Evolutionary conservation across 2,797 vertebrate genomes (phyloP), one percentile per base, ranked within the genome.

Genomic region (Forpus xanthops): DNA sequence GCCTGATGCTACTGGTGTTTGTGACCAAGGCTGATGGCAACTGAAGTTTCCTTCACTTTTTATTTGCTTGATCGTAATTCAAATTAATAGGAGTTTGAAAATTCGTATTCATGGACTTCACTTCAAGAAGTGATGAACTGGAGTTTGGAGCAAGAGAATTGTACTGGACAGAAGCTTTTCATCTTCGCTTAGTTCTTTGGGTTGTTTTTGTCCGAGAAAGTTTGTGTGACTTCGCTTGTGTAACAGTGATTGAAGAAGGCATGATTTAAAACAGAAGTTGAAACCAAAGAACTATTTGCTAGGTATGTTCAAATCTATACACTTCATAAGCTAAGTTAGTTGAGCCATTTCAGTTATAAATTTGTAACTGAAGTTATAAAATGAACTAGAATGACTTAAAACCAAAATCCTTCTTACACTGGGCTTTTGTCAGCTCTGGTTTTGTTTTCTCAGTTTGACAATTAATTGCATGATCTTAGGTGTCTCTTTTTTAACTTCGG

Each of bases 381-480:
- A 44, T 56, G 24, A 72, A 60, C 39, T 3, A n/a, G 55, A 58
- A 35, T 58, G 23, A 35, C 6, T 55, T 21, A 10, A 72, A 85
- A 68, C 25, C 8, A 80, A 60, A 0, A 0, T 10, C 14, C 7
- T 72, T 56, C 14, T 71, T 55, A 3, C 5, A 82, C 53, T 7
- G 13, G 17, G 8, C 15, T 65, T 75, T 47, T 47, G 30, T 74
- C 41, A 47, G 16, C 44, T 85, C 61, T 42, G 45, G 0, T 45
- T 68, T 87, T 87, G 47, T 77, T 88, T 84, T n/a, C 8, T 74
- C 5, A 5, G 3, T 19, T 30, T 39, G 15, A 35, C 15, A 73
- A 13, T 79, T 1, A n/a, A 74, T 53, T 55, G 4, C 27, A 20
- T 50, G 11, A 52, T 21, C 37, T 49, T 0, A 0, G 5, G 7